Evolutionary conservation across 1,140 invertebrate genomes (phyloP).

Genomic region (Neodiprion fabricii): DNA sequence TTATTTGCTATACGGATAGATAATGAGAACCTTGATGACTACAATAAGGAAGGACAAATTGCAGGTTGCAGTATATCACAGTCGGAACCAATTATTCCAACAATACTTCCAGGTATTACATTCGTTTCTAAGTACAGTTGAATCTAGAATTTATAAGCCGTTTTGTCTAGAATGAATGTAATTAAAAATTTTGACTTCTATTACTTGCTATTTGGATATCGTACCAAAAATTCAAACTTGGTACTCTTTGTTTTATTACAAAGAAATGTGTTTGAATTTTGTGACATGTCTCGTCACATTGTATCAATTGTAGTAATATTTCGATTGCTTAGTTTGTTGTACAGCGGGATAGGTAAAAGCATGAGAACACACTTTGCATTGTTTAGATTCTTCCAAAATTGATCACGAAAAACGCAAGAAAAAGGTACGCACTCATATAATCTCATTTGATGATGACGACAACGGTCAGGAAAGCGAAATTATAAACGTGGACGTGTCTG

Average conservation of each 20-base stretch:
- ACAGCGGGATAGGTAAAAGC: too few relatives aligned
- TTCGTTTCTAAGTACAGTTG: background rate
- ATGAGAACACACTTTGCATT: slow-evolving; percentile 23
- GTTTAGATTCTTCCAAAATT: slow-evolving; percentile 55
- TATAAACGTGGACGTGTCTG: slow-evolving; percentile 39
- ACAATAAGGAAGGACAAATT: slow-evolving; percentile 50
- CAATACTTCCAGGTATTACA: slow-evolving; percentile 43
- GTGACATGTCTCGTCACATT: too few relatives aligned
- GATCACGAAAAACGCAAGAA: slow-evolving; percentile 64
- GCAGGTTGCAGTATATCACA: slow-evolving; percentile 48
- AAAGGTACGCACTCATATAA: slow-evolving; percentile 67
- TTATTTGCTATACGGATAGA: slow-evolving; percentile 92
- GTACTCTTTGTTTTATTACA: too few relatives aligned
- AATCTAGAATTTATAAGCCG: background rate
- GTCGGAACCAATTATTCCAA: slow-evolving; percentile 65
- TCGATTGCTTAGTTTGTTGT: too few relatives aligned
- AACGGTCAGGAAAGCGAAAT: slow-evolving; percentile 30
- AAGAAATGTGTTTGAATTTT: too few relatives aligned
- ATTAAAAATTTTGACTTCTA: too few relatives aligned
- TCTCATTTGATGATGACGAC: slow-evolving; percentile 70
- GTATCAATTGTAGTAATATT: too few relatives aligned
- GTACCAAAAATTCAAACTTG: too few relatives aligned
- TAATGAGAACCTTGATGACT: slow-evolving; percentile 79
- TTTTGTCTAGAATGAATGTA: too few relatives aligned
- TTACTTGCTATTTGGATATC: too few relatives aligned